Evolutionary conservation across 2,797 vertebrate species (phyloP).

Genomic region (Peromyscus nudipes): DNA sequence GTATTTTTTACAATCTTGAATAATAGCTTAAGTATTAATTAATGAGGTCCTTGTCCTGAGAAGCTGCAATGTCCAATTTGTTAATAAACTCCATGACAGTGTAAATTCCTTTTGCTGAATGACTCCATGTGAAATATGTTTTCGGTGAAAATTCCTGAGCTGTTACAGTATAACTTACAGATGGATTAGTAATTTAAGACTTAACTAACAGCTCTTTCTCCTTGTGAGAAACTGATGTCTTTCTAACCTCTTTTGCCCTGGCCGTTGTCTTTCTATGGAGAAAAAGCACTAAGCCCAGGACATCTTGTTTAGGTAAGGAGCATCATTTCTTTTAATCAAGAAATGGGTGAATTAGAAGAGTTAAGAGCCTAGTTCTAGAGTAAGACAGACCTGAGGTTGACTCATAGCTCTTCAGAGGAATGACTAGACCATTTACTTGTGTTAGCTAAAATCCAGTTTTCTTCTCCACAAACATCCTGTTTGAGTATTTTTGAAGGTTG

Average conservation of each 20-base stretch:
- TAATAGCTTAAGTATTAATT: constrained; percentile 62
- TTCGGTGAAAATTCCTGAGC: constrained; percentile 68
- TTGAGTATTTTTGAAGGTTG: constrained; percentile 37
- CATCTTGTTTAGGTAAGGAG: not conserved
- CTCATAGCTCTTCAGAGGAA: not conserved
- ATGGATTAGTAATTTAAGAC: constrained; percentile 61
- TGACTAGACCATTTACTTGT: not conserved
- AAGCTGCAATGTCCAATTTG: constrained; percentile 15
- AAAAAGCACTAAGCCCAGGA: not conserved
- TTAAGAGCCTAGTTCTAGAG: not conserved
- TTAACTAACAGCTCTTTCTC: constrained; percentile 51
- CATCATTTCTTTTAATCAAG: not conserved
- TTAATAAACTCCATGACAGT: constrained; percentile 54
- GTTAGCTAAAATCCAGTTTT: constrained; percentile 37
- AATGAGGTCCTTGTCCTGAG: constrained; percentile 13
- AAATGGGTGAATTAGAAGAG: not conserved
- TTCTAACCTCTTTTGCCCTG: not conserved
- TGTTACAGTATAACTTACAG: constrained; percentile 59
- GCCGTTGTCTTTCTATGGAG: constrained; percentile 42
- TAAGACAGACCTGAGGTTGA: not conserved
- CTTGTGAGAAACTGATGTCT: constrained; percentile 50
- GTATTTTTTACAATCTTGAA: not conserved
- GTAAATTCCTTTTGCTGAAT: constrained; percentile 54
- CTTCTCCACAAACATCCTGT: not conserved
- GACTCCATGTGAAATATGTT: constrained; percentile 60